Evolutionary conservation across 2,113 vertebrate genomes (phyloP), one percentile per base, ranked within the genome.

Genomic region (Balaenoptera acutorostrata): DNA sequence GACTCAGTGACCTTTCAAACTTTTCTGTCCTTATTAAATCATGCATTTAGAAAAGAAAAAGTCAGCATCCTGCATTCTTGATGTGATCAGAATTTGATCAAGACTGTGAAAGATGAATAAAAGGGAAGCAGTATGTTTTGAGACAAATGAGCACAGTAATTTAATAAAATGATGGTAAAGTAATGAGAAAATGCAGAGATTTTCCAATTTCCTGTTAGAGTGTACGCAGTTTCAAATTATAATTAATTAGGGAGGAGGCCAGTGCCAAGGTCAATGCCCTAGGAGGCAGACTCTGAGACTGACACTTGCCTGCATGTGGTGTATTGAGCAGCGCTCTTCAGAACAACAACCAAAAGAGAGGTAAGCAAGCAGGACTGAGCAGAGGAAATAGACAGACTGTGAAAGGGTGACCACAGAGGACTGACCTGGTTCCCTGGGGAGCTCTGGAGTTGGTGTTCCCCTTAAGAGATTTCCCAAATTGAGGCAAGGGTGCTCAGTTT

Each of bases 1-100:
- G 63, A 97, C 89, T 83, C 83, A 71, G 41, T 96, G 95, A 97
- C 93, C 96, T 97, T 97, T 96, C 69, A 93, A 84, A 52, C n/a
- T 69, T 93, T 52, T 66, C 55, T 97, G 68, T 90, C 63, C 82
- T 97, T 96, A 96, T 90, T 96, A 97, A 97, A 91, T 89, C 31
- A 95, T 77, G 57, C 69, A 90, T 57, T 20, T 96, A 81, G 63
- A 61, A 91, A 87, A 75, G n/a, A 94, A 93, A 94, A 94, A 36
- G 33, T 74, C 57, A 93, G 59, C 93, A 72, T 52, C 9, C 36
- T 81, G 4, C 55, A 81, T 68, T 80, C 55, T 92, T 95, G 75
- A 78, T 95, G 36, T 39, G 36, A 77, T 64, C 78, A 59, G 31
- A 91, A 88, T 93, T 92, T 94, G 59, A 90, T 96, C 33, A 90